Base-by-base conservation (phyloP, 2,113 vertebrate genomes). In the Dromiciops gliroides region DNA sequence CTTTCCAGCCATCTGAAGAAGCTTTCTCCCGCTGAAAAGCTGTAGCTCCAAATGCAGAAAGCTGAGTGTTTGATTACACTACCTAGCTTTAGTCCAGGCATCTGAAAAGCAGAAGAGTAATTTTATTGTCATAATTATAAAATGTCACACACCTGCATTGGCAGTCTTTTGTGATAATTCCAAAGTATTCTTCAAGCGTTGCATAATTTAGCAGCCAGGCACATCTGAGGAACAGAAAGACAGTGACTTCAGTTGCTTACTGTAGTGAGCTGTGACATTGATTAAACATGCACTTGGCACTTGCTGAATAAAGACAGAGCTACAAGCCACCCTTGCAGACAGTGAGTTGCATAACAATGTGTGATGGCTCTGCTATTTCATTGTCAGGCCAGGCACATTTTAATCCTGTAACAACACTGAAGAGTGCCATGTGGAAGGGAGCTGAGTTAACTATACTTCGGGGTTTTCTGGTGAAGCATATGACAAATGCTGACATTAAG, bases 171-270 rank as follows among this genome's bases (percentile, higher is more conserved):
- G 97, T 98, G 97, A 98, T 96, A 98, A 97, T 97, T 98, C 97
- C 98, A 96, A 97, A 97, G 95, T 98, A 98, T 96, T 97, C 94
- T 98, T 98, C 95, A 23, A 98, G 98, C 98, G 97, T 99, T 98
- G 98, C 98, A 98, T 99, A 98, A 98, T 98, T 98, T 97, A 98
- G 97, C 98, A 97, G 94, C 95, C 95, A 98, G 98, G 97, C 96
- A 94, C 89, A 97, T 98, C 60, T 93, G 96, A 94, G 92, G 96
- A 96, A 94, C 92, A 60, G 91, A 97, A 93, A 96, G 98, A 96
- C 96, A 94, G 96, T 97, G 97, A 96, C 97, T 97, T 96, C 89
- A 96, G 97, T 97, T 97, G 98, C 96, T 96, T 97, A 93, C 97
- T 94, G 97, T 98, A 97, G 98, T 94, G 98, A 97, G 97, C 98